Base-by-base conservation (phyloP, 1,140 invertebrate genomes). In the Philotrypesis tridentata region DNA sequence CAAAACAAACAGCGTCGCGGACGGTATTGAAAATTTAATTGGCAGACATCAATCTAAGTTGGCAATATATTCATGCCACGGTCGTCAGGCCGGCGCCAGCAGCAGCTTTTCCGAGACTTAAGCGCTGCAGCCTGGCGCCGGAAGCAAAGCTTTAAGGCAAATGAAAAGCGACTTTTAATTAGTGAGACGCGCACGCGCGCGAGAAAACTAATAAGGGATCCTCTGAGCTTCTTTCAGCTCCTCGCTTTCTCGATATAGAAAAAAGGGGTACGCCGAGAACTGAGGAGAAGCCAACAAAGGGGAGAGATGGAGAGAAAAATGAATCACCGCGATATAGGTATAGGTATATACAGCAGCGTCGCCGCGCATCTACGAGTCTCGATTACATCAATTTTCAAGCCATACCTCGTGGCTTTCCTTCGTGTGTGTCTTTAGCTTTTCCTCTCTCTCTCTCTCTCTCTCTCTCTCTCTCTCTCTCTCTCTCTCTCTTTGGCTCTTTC, bases 131-230 rank as follows among this genome's bases (percentile, higher is more conserved):
- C 23, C 61, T 14, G 2, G 61, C 61, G 6, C 61, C 61, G 61
- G 25, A 65, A 29, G 61, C 40, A 68, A 76, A 77, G 76, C 76
- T 78, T 43, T 43, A 78, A 78, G 70, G 29, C 60, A 73, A 80
- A 80, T 73, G 79, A 80, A 73, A 73, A 73, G 79, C 70, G 60
- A 80, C 70, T 80, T 80, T 80, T 80, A 80, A 80, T 80, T 80
- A 80, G 70, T 65, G 61, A 27, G 55, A 40, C 71, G 25, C 55
- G 48, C 17, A 17, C 48, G 70, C 63, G 70, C 33, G 68, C 60
- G 79, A 80, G 60, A 70, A 78, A 80, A 80, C 70, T 80, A 80
- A 80, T 80, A 73, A 80, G 68, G 68, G 75, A 61, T 79, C 67
- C 63, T 71, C 65, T 43, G 29, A 6, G 43, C 37, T 29, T 61